phyloP scores from a whole-genome alignment of 92 coral and sea anemone genomes.

The Pocillopora grandis region DNA sequence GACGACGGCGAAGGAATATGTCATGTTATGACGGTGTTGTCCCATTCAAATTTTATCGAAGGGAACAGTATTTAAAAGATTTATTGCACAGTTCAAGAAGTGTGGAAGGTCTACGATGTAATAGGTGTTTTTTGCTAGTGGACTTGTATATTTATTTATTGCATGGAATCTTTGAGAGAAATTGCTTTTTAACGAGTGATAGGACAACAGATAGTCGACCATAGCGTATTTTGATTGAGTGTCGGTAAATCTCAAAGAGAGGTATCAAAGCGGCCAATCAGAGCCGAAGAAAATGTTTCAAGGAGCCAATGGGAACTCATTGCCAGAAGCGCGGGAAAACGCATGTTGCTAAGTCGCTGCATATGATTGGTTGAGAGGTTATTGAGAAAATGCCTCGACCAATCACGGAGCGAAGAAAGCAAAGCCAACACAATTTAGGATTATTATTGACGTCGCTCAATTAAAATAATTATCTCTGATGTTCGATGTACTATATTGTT shows the following conservation, averaged over 20 bases:
- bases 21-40: not conserved
- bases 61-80: slow-evolving; percentile 22
- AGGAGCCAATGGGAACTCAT: no score
- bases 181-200: not conserved
- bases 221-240: no score
- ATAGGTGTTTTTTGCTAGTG: not conserved
- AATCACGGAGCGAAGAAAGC: no score
- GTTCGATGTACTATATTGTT: not conserved
- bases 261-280: not conserved
- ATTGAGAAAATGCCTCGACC: no score
- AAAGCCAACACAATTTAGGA: no score
- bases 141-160: slow-evolving; percentile 16
- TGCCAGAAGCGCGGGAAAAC: no score
- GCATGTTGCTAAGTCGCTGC: no score
- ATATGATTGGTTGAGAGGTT: no score
- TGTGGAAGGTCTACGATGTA: not conserved
- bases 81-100: not conserved
- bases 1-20: not conserved
- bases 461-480: not conserved
- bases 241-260: no score
- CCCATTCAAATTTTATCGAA: not conserved
- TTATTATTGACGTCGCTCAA: no score
- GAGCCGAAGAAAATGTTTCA: not conserved
- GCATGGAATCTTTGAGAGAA: not conserved
- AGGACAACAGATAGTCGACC: not conserved